These are phyloP conservation scores for Anolis sagrei DNA, from an alignment of 2,113 vertebrate species.

Conservation along the genomic window DNA sequence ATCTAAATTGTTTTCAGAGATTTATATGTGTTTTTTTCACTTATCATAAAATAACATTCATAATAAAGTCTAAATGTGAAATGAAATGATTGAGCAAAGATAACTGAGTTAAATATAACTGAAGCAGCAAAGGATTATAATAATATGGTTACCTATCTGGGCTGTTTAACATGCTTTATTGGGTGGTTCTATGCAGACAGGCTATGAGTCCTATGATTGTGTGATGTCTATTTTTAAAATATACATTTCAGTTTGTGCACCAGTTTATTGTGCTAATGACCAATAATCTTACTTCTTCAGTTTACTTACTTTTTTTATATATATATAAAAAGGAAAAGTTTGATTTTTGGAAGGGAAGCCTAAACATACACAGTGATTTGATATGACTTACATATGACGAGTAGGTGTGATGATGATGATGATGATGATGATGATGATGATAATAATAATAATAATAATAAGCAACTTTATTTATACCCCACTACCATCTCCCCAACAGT, in stretches of 20 bases:
- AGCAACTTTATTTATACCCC: too few relatives aligned
- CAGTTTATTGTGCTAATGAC: not conserved
- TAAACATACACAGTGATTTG: not conserved
- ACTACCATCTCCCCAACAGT: too few relatives aligned
- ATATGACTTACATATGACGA: not conserved
- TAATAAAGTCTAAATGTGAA: slow-evolving; percentile 25
- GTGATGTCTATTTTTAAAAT: not conserved
- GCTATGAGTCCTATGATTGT: not conserved
- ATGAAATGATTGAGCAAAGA: not conserved
- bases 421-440: too few relatives aligned
- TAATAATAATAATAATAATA: too few relatives aligned
- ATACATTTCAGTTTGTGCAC: not conserved
- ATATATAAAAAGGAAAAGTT: not conserved
- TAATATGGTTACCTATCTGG: not conserved
- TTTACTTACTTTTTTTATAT: not conserved
- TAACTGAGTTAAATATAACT: slow-evolving; percentile 10
- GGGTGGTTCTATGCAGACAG: not conserved
- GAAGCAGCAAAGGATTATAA: slow-evolving; percentile 13
- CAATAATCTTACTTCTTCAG: not conserved
- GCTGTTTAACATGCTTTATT: not conserved
- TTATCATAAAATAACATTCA: slow-evolving; percentile 27
- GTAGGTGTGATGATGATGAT: not conserved
- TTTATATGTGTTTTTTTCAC: slow-evolving; percentile 12
- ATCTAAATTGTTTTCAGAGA: slow-evolving; percentile 21
- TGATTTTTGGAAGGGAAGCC: not conserved